A percentile compares a stretch with the other conserved stretches of the same genome.
Conservation (phyloP, 1,140 invertebrate species). For the Ladona fulva region DNA sequence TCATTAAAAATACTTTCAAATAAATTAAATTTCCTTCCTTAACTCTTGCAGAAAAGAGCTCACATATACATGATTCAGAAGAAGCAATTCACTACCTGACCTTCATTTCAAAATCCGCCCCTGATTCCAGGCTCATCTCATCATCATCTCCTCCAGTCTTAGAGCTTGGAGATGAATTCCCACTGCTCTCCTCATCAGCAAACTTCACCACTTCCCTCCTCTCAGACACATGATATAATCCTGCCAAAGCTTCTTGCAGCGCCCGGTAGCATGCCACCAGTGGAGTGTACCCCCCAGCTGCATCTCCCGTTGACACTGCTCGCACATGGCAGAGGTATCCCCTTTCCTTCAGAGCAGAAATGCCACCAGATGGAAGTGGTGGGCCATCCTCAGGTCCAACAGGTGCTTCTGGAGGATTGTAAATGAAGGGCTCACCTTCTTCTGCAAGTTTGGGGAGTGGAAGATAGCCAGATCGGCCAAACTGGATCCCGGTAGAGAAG, state of each 20-base stretch:
- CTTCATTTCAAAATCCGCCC: not conserved
- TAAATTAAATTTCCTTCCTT: too few relatives aligned
- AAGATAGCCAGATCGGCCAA: constrained; percentile 47
- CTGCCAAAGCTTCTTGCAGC: constrained; percentile 80
- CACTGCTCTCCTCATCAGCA: not conserved
- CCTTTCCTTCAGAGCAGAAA: constrained; percentile 49
- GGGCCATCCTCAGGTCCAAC: constrained; percentile 60
- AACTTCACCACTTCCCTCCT: not conserved
- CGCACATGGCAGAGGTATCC: constrained; percentile 73
- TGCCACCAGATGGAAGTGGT: constrained; percentile 43
- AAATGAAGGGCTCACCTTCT: constrained; percentile 63
- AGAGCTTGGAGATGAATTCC: not conserved
- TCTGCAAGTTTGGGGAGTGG: constrained; percentile 58
- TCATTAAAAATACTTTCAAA: too few relatives aligned
- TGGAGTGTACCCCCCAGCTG: constrained; percentile 79
- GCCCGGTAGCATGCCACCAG: constrained; percentile 77
- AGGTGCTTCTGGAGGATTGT: constrained; percentile 48
- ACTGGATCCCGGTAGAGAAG: constrained; percentile 74
- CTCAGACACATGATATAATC: constrained; percentile 39
- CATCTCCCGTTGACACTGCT: constrained; percentile 58
- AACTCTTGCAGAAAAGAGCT: too few relatives aligned
- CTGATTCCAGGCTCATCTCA: not conserved
- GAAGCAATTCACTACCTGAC: too few relatives aligned
- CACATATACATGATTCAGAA: too few relatives aligned
- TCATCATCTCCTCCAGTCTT: not conserved